Evolutionary conservation across 2,113 vertebrate species (phyloP), one percentile per base, ranked within the genome.

Genomic region (Esox niger): DNA sequence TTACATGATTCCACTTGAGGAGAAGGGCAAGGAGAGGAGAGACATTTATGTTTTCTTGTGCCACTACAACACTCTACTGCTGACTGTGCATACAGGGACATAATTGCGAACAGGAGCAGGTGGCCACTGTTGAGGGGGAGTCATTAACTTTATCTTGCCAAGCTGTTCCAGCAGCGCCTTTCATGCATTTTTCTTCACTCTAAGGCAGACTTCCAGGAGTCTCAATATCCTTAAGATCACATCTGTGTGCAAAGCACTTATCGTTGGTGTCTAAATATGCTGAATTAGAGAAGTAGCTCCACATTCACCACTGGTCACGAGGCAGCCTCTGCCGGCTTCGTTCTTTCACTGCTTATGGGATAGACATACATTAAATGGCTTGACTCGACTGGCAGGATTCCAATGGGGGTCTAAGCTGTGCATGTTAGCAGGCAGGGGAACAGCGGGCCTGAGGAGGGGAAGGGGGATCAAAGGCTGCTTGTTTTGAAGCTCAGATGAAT

Each of bases 381-480:
- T 29, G 70, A 64, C 57, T 70, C 49, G 63, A 64, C 70, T 62
- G 69, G 68, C 55, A 52, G 62, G 74, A 72, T 72, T 84, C 64
- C 77, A 69, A 73, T 54, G 58, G 60, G 46, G 49, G 60, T 70
- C 78, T 71, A 57, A 72, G 73, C 33, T 25, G 38, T 76, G 64
- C 64, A 59, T 70, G 77, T 63, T 47, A 67, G 64, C 46, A 69
- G 27, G 49, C 35, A 52, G 33, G 70, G 38, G 43, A 66, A 23
- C 43, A 8, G n/a, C 47, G 55, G 63, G 52, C n/a, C 23, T 17
- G 55, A 4, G 25, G 55, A 57, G 10, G 55, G 55, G 46, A 29
- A 31, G 38, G 69, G 49, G 56, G 69, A 69, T 80, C 79, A 74
- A 82, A 83, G 81, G 74, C 52, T 64, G 25, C 66, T 64, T 67